Base-by-base conservation (phyloP, 2,113 vertebrate species). In the Pristiophorus japonicus region DNA sequence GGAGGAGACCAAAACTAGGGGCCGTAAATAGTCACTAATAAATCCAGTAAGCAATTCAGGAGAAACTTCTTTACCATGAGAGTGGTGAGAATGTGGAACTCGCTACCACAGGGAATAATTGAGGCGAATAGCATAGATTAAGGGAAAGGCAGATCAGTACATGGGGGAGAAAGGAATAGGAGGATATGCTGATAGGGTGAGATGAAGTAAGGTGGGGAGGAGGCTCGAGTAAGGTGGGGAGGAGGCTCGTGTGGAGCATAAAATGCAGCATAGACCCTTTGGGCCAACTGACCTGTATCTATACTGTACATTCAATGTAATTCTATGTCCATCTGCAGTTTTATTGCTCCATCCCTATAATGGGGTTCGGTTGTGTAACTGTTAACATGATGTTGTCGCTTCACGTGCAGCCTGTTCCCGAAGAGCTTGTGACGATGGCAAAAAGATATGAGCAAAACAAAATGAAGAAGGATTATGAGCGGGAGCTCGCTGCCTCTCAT, bases 391-490 rank as follows among this genome's bases (percentile, higher is more conserved):
- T 65, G 62, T n/a, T 6, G 47, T 42, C 96, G 67, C 18, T 84
- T 38, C 34, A 16, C 24, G 95, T 96, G 95, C 95, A 99, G 99
- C 98, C 97, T 0, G 97, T 99, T 95, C 99, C 99, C 18, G 97
- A 97, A 0, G 97, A 99, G 75, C 98, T 99, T 95, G 95, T 98
- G 67, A 96, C 97, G 18, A 99, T 99, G 99, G 98, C 99, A 70
- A 98, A 98, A 95, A 97, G 98, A 96, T 99, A 98, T 10, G 98
- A 98, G 87, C 97, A 98, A 78, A 97, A 97, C 96, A 97, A 97
- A 95, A 78, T 96, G 38, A 97, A 97, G 95, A 98, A 85, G 96
- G 98, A 98, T 96, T 96, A 70, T 12, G 98, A 98, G 96, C 98
- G 96, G 75, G 97, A 97, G 95, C 42, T 96, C 92, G 63, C 0